Base-by-base conservation (phyloP, 2,888 invertebrate species). In the Exephanes ischioxanthus region DNA sequence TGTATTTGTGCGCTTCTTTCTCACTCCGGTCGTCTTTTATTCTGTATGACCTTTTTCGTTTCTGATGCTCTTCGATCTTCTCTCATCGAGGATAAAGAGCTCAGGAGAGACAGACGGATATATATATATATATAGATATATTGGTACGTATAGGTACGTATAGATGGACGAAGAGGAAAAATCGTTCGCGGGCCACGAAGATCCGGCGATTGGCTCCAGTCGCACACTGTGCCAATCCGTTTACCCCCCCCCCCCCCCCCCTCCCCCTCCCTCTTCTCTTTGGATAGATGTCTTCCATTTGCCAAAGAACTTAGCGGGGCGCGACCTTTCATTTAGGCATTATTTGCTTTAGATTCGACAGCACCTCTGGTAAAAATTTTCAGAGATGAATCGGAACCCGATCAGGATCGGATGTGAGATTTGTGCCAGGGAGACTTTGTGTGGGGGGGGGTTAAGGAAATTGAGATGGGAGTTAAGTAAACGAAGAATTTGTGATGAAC, bases 101-200 rank as follows among this genome's bases (percentile, higher is more conserved):
- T 78, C 81, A 63, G 30, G 11, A 30, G 66, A 66, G 66, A 75
- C 73, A 61, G 61, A 75, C 48, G 55, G 58, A 63, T 75, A 63
- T 37, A 37, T 37, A 37, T n/a, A n/a, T n/a, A n/a, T 37, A 7
- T 37, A 37, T 37, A 33, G 33, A 9, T 37, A 9, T 37, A 37
- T 37, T 9, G 9, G 37, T 37, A 37, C 9, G 4, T 9, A 37
- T 30, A 33, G 16, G 45, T 33, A 68, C 61, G 73, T 68, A 80
- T 67, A 67, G 63, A 45, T 70, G 22, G 53, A 68, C 33, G 37
- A 78, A 80, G 81, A 82, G 75, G 82, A 80, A 85, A 85, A 85
- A 85, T 85, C 80, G 85, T 85, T 85, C 82, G 82, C 75, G 80
- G 80, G 67, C 76, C 79, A 76, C 76, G 80, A 55, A 83, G 85